Evolutionary conservation across 2,797 vertebrate genomes (phyloP), one percentile per base, ranked within the genome.

Genomic region (Crocodylus rhombifer): DNA sequence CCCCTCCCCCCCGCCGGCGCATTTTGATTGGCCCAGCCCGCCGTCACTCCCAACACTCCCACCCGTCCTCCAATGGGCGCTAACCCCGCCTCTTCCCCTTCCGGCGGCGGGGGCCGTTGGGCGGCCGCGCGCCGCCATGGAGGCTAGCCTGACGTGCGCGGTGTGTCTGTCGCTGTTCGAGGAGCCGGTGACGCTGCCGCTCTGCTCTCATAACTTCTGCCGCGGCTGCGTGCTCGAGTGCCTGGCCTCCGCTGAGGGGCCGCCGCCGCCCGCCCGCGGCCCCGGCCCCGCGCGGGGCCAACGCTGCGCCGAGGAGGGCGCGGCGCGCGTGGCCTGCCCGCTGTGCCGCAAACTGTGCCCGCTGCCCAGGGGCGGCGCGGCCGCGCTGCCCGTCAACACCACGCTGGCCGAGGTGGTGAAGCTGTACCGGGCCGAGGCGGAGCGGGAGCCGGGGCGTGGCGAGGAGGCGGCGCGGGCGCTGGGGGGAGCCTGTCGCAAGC

Each of bases 171-270:
- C 95, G 11, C 89, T 98, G 64, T 97, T 97, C 78, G 95, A 97
- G 75, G 97, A 97, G 8, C 97, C 97, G 20, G 97, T 97, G 67
- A 97, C 97, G 60, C 93, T 98, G 67, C 97, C 97, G 11, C 63
- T 81, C 6, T 98, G 97, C 82, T 97, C 97, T 20, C 97, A 97
- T 91, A 98, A 98, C 95, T 98, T 98, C 82, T 98, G 97, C 91
- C 94, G 96, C 77, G 18, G 56, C 60, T 97, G 97, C 84, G 90
- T 98, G 79, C 57, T 86, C 33, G 95, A 97, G 82, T 98, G 85
- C 61, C 73, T 93, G 33, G 87, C 90, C 4, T 73, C 61, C 18
- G 84, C 80, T 4, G 85, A 84, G 57, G 51, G 6, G 9, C 36
- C n/a, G 8, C 91, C 60, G 25, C 89, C 81, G n/a, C n/a, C n/a